Conservation (phyloP, 2,113 vertebrate genomes). For the Poeciliopsis retropinna region DNA sequence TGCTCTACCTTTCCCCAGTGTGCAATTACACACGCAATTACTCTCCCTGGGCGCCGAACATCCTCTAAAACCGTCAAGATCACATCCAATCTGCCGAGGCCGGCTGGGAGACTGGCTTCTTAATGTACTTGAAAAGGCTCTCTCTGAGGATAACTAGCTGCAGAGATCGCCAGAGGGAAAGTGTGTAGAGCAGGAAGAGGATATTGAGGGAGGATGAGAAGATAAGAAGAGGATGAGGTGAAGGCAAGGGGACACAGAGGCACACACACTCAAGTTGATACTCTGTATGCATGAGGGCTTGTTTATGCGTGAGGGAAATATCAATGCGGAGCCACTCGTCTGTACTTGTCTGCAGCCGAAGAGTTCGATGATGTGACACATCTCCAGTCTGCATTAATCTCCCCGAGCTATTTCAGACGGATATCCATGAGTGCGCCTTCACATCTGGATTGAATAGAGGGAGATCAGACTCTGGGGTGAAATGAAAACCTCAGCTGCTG, state of each 20-base stretch:
- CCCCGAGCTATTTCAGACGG: constrained; percentile 36
- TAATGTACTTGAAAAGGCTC: constrained; percentile 59
- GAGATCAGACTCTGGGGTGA: constrained; percentile 56
- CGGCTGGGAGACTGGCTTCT: constrained; percentile 51
- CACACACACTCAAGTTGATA: constrained; percentile 31
- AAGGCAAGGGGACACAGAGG: constrained; percentile 23
- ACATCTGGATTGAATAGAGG: constrained; percentile 68
- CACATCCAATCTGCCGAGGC: constrained; percentile 62
- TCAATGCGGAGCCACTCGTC: constrained; percentile 26
- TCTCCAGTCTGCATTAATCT: constrained; percentile 50
- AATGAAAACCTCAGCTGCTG: constrained; percentile 50
- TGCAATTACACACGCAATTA: constrained; percentile 78
- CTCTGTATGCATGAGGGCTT: constrained; percentile 47
- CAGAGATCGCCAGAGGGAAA: constrained; percentile 45
- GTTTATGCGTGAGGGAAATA: constrained; percentile 39
- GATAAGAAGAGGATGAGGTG: constrained; percentile 43
- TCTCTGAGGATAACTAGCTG: constrained; percentile 55
- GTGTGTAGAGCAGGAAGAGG: constrained; percentile 28
- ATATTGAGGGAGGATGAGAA: constrained; percentile 31
- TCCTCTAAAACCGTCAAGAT: constrained; percentile 62
- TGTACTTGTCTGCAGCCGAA: constrained; percentile 26
- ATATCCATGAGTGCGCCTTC: constrained; percentile 37
- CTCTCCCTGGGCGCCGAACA: constrained; percentile 50
- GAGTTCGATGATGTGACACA: constrained; percentile 34
- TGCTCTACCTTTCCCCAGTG: constrained; percentile 67